Percentiles rank a stretch among this genome's conserved stretches.
These are phyloP conservation scores for Chloroceryle aenea DNA, from an alignment of 2,113 vertebrate species.

Conservation along the genomic window DNA sequence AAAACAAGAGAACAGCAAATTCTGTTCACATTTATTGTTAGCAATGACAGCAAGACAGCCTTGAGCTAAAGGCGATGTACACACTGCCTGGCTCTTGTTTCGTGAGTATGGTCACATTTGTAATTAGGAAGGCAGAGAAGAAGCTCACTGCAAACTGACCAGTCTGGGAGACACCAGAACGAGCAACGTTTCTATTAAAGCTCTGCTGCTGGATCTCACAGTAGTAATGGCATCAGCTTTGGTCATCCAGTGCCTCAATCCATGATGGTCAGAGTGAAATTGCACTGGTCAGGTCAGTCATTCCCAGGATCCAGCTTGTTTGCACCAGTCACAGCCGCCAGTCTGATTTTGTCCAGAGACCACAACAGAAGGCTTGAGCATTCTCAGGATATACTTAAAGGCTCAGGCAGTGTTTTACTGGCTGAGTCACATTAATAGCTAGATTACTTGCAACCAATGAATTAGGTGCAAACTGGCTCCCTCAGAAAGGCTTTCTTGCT, in stretches of 20 bases:
- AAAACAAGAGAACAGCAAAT: background rate
- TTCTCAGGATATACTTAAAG: background rate
- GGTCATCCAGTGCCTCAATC: conserved; percentile 73
- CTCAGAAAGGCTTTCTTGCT: conserved; percentile 79
- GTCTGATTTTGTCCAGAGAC: conserved; percentile 73
- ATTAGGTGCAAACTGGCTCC: conserved; percentile 74
- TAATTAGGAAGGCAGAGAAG: conserved; percentile 70
- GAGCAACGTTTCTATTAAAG: conserved; percentile 66
- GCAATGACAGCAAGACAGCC: conserved; percentile 67
- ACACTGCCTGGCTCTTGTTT: conserved; percentile 72
- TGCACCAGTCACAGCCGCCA: conserved; percentile 68
- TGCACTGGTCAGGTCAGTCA: conserved; percentile 55
- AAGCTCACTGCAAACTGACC: conserved; percentile 71
- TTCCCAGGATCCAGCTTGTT: conserved; percentile 76
- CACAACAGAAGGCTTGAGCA: background rate
- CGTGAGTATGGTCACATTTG: conserved; percentile 69
- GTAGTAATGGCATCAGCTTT: conserved; percentile 74
- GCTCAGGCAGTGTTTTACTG: background rate
- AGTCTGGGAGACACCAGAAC: conserved; percentile 69
- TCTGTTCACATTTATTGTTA: background rate
- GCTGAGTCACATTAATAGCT: background rate
- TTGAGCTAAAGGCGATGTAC: conserved; percentile 70
- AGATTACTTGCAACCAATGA: conserved; percentile 64
- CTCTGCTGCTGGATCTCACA: conserved; percentile 67
- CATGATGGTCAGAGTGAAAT: conserved; percentile 32